Base-by-base conservation (phyloP, 2,113 vertebrate species). In the Steatornis caripensis region DNA sequence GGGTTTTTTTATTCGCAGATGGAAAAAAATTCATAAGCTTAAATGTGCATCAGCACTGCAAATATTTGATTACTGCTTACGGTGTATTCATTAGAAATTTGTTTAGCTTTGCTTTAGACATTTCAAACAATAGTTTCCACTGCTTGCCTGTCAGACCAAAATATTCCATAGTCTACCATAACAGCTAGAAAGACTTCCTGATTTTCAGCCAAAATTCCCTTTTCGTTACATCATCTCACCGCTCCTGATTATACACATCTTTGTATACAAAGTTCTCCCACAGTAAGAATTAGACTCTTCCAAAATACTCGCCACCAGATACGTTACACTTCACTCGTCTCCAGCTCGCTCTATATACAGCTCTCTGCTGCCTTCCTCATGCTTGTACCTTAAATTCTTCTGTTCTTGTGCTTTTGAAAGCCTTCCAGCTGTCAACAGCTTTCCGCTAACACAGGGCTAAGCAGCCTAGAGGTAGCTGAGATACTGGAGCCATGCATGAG, bases 111-210 rank as follows among this genome's bases (percentile, higher is more conserved):
- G 71, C 19, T 94, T 81, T 88, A 78, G 74, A 55, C 36, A 51
- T 86, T 53, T 94, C 90, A 95, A 95, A 96, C 87, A 96, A 75
- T 83, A 70, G 88, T 51, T 97, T 94, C 93, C 76, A 2, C 75
- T 51, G n/a, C 64, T 93, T 88, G 69, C 48, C 94, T 57, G 37
- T 51, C 48, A 87, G 61, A 86, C 45, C 58, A 83, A 90, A 94
- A 85, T 77, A 89, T 65, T 89, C 77, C 81, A 58, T 30, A 10
- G 22, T 13, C 89, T 86, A 37, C 58, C 45, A 66, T 51, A 88
- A 19, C 54, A 87, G 61, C 51, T 71, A 66, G 36, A 75, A 62
- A 48, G 29, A 46, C 43, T 66, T 93, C 6, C 54, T 88, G 83
- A 54, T 62, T 34, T 51, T 74, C 79, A 77, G 93, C 95, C 93